phyloP scores from a whole-genome alignment of 2,888 invertebrate genomes.

The Caenorhabditis sp. region DNA sequence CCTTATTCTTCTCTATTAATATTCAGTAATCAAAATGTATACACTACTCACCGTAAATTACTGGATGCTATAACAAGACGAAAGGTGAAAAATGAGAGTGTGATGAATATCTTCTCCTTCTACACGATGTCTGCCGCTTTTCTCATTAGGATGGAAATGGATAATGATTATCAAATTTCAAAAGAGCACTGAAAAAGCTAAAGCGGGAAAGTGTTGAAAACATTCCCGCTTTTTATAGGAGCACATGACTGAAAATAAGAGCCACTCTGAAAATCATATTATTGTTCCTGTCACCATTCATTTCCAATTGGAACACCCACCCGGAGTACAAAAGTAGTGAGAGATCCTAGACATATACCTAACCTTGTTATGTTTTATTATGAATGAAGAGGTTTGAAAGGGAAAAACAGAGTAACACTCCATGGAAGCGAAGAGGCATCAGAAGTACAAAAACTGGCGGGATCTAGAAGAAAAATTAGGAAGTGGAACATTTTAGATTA shows the following conservation, averaged over 20 bases:
- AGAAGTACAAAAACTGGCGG: too few relatives aligned
- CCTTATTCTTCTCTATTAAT: conserved; percentile 34
- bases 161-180: conserved; percentile 62
- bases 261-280: conserved; percentile 7
- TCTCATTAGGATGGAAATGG: conserved; percentile 58
- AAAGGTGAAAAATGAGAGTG: conserved; percentile 61
- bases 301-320: conserved; percentile 41
- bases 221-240: conserved; percentile 4
- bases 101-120: conserved; percentile 21
- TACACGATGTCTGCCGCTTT: conserved; percentile 25
- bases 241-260: background rate
- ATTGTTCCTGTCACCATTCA: conserved; percentile 49
- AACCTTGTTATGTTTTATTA: conserved; percentile 37
- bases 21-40: conserved; percentile 50
- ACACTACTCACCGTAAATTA: conserved; percentile 45
- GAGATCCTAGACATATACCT: conserved; percentile 2
- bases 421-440: background rate
- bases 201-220: conserved; percentile 1
- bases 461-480: too few relatives aligned
- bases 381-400: background rate
- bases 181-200: background rate
- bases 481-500: background rate
- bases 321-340: conserved; percentile 24
- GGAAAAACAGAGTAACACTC: background rate
- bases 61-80: conserved; percentile 42